A percentile compares a stretch with the other conserved stretches of the same genome.
Conservation (phyloP, 2,797 vertebrate species). For the Fringilla coelebs region DNA sequence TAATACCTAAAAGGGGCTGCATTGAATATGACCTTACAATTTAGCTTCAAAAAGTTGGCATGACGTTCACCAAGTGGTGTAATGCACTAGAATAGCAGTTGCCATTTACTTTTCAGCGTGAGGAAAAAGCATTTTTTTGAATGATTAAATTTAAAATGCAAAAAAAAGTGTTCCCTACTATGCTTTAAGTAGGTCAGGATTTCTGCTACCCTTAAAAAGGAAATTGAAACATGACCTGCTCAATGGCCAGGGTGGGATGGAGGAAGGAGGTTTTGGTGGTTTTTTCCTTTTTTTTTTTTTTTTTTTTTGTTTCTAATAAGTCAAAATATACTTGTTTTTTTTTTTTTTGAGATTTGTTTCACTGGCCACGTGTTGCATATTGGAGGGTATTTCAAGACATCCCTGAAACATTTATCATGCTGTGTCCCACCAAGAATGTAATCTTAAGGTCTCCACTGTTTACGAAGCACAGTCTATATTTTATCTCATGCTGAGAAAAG, state of each 20-base stretch:
- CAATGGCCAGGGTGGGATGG: not conserved
- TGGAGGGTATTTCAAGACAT: constrained; percentile 1
- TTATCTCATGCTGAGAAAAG: constrained; percentile 61
- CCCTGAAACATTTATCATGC: constrained; percentile 5
- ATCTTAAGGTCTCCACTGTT: constrained; percentile 60
- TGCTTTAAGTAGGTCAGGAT: not conserved
- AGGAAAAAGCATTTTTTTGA: not conserved
- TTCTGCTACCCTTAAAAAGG: not conserved
- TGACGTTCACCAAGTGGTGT: not conserved
- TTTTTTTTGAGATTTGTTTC: not conserved
- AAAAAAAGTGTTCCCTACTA: not conserved
- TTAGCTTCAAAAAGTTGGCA: not conserved
- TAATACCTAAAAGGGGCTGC: not conserved
- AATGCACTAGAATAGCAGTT: not conserved
- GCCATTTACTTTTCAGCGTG: not conserved
- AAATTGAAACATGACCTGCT: not conserved
- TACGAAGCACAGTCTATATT: constrained; percentile 54
- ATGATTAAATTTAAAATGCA: not conserved
- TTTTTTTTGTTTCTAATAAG: not conserved
- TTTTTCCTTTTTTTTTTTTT: not conserved
- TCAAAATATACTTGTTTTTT: not conserved
- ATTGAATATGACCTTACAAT: not conserved
- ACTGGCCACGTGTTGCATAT: not conserved
- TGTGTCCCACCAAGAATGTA: constrained; percentile 44
- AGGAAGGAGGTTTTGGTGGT: not conserved